Base-by-base conservation (phyloP, 1,140 invertebrate species). In the Whitmania pigra region DNA sequence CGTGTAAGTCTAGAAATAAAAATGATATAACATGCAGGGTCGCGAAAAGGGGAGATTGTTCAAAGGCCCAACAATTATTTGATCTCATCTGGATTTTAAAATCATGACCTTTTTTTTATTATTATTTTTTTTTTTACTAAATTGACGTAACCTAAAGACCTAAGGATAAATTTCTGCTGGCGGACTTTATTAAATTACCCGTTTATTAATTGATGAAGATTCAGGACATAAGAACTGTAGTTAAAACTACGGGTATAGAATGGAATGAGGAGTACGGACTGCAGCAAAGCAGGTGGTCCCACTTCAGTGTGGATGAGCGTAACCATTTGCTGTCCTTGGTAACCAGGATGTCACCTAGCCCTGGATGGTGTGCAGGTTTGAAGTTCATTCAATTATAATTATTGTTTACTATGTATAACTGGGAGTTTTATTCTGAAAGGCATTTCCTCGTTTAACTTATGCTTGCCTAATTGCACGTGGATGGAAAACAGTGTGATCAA, bases 261-360 rank as follows among this genome's bases (percentile, higher is more conserved):
- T 74, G 73, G 73, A 72, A 31, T 36, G 78, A 78, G 11, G 72
- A 73, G 5, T 72, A 75, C 17, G 75, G 76, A 29, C 75, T 81
- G 13, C 43, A 69, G 27, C 74, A 77, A n/a, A 75, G 74, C 0
- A 70, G 77, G 36, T 76, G 77, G 53, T 78, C 81, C 15, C 74
- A 78, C 22, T 81, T 82, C 73, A 80, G 77, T 3, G 92, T 94
- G 0, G 93, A 97, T 82, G 86, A 88, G 54, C 88, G 88, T 77
- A 89, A 94, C 78, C 91, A 94, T 76, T 85, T 94, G 68, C 83
- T 98, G 3, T 99, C 96, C 0, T 81, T 97, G 0, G 88, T 92
- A 0, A 93, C 93, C 20, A 98, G 97, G 94, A 87, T 82, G 75
- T 78, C 90, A 0, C 94, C 94, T 0, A 91, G 90, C n/a, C 94